A percentile compares a stretch with the other conserved stretches of the same genome.
Evolutionary conservation across 2,888 invertebrate genomes (phyloP).

Genomic region (Drosophila nr. medialis): DNA sequence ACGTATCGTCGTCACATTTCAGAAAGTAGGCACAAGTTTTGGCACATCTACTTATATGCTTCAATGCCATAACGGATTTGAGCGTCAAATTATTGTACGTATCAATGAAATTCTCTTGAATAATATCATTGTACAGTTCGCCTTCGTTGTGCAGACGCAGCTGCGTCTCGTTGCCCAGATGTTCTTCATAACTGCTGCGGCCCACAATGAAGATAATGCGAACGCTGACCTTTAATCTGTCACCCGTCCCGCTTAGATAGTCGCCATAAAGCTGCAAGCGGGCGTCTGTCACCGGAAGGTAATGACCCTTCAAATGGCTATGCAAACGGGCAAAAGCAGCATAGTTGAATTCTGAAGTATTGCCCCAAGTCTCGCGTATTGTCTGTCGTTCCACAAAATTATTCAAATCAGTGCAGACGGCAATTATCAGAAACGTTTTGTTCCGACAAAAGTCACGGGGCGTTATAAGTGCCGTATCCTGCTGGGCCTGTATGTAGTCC

Average conservation of each 20-base stretch:
- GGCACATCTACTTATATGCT: constrained; percentile 90
- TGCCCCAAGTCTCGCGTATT: constrained; percentile 85
- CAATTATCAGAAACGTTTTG: constrained; percentile 88
- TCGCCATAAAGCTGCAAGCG: constrained; percentile 74
- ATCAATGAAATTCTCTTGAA: constrained; percentile 93
- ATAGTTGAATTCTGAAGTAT: constrained; percentile 84
- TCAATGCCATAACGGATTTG: constrained; percentile 93
- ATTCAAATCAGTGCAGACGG: constrained; percentile 90
- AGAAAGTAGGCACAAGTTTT: constrained; percentile 88
- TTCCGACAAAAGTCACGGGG: constrained; percentile 86
- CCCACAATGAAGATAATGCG: constrained; percentile 83
- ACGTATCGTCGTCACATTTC: constrained; percentile 95
- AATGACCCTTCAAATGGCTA: constrained; percentile 76
- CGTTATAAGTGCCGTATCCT: constrained; percentile 88
- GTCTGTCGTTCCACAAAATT: constrained; percentile 88
- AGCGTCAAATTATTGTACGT: constrained; percentile 94
- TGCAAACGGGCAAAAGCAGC: constrained; percentile 81
- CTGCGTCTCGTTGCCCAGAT: constrained; percentile 86
- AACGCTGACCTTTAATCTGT: constrained; percentile 57
- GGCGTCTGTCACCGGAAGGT: constrained; percentile 70
- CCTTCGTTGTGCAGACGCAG: constrained; percentile 88
- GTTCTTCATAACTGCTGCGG: constrained; percentile 67
- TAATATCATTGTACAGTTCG: constrained; percentile 89
- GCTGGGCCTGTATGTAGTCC: constrained; percentile 89
- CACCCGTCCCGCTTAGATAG: constrained; percentile 63